phyloP scores from a whole-genome alignment of 2,113 vertebrate species.

The Megaleporinus macrocephalus region DNA sequence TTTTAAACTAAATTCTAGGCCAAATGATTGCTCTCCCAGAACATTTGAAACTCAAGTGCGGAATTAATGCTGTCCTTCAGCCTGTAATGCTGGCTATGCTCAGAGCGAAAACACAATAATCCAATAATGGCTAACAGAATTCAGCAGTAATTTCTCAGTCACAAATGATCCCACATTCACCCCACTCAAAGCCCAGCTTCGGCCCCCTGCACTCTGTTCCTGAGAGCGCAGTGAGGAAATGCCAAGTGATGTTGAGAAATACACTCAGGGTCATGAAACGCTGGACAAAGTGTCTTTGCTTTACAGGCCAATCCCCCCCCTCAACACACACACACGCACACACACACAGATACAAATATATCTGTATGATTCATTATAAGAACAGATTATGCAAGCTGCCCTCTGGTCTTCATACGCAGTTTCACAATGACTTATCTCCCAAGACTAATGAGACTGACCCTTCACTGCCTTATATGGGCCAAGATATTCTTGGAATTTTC shows the following conservation, averaged over 20 bases:
- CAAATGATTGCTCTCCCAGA: not conserved
- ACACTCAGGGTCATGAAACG: conserved; percentile 19
- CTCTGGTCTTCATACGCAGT: conserved; percentile 49
- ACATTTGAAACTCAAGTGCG: not conserved
- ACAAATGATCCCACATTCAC: not conserved
- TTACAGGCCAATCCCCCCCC: conserved; percentile 27
- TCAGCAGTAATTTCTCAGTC: conserved; percentile 2
- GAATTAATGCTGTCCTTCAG: not conserved
- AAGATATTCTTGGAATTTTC: conserved; percentile 46
- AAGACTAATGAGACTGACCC: conserved; percentile 55
- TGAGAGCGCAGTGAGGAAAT: not conserved
- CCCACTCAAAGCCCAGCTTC: not conserved
- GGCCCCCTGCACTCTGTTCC: not conserved
- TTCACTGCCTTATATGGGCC: conserved; percentile 46
- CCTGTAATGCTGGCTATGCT: not conserved
- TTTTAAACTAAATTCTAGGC: not conserved
- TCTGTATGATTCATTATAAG: conserved; percentile 56
- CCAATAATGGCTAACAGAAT: conserved; percentile 5
- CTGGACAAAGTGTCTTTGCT: conserved; percentile 44
- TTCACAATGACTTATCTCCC: conserved; percentile 56
- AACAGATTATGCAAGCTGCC: conserved; percentile 57
- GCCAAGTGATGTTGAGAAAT: conserved; percentile 29
- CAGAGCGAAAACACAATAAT: conserved; percentile 8
- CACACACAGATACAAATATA: conserved; percentile 35
- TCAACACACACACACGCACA: conserved; percentile 13